A percentile compares a stretch with the other conserved stretches of the same genome.
Conservation (phyloP, 2,888 invertebrate species). For the Arenicola marina region DNA sequence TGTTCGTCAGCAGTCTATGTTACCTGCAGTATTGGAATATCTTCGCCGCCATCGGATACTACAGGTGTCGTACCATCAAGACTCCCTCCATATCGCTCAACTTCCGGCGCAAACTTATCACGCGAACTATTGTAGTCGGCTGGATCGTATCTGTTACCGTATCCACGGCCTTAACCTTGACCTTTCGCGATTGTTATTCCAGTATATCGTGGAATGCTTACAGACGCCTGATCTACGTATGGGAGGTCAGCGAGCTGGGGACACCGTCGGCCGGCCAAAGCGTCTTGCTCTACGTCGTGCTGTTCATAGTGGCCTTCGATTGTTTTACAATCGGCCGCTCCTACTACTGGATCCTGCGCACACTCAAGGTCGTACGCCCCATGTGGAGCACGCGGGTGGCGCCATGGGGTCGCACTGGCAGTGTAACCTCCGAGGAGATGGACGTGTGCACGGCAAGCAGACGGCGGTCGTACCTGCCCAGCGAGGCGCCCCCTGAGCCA, state of each 20-base stretch:
- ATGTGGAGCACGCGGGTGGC: conserved; percentile 42
- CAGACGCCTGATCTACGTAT: neutral
- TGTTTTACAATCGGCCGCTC: conserved; percentile 38
- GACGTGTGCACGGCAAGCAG: conserved; percentile 11
- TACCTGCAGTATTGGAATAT: conserved; percentile 50
- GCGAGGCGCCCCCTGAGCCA: neutral
- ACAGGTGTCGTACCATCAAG: conserved; percentile 39
- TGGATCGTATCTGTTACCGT: conserved; percentile 45
- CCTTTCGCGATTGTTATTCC: conserved; percentile 34
- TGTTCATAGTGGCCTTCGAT: conserved; percentile 37
- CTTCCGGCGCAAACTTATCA: conserved; percentile 43
- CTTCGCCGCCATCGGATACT: conserved; percentile 51
- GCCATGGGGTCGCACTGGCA: conserved; percentile 36
- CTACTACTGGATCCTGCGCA: conserved; percentile 44
- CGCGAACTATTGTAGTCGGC: conserved; percentile 41
- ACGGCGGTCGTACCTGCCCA: conserved; percentile 24
- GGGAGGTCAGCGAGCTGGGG: neutral
- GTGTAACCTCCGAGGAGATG: conserved; percentile 38
- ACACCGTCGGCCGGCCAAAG: conserved; percentile 1
- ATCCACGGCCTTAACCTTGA: conserved; percentile 41
- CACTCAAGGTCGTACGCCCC: conserved; percentile 28
- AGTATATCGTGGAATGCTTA: conserved; percentile 26
- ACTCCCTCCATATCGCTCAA: conserved; percentile 41
- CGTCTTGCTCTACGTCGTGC: conserved; percentile 35
- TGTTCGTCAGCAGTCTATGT: conserved; percentile 45